Conservation (phyloP, 2,888 invertebrate genomes). For the Hipparchia semele region DNA sequence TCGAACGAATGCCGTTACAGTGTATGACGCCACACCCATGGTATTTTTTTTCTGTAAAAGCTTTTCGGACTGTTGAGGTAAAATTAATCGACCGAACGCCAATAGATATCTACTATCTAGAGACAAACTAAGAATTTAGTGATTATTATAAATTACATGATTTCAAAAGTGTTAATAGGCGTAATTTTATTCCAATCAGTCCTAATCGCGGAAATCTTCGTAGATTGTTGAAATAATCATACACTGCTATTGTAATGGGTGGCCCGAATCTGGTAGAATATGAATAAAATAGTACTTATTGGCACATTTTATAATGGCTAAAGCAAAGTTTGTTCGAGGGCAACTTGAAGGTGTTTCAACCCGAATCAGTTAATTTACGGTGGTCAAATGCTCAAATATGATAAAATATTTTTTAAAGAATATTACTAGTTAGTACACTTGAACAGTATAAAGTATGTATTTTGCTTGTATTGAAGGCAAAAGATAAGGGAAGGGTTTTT, state of each 20-base stretch:
- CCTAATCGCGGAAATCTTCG: constrained; percentile 9
- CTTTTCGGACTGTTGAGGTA: constrained; percentile 42
- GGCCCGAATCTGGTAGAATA: constrained; percentile 79
- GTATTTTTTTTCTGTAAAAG: constrained; percentile 45
- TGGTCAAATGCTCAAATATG: constrained; percentile 7
- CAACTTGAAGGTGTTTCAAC: background rate
- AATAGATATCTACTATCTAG: background rate
- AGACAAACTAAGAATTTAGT: background rate
- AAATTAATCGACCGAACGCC: constrained; percentile 3
- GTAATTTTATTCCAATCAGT: constrained; percentile 9
- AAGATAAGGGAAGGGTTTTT: background rate
- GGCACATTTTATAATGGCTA: constrained; percentile 65
- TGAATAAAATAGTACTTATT: constrained; percentile 58
- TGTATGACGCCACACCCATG: constrained; percentile 71
- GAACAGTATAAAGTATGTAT: too few species aligned
- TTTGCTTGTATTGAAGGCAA: background rate
- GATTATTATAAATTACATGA: background rate
- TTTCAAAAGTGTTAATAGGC: background rate
- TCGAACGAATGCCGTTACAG: constrained; percentile 76
- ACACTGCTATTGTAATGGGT: constrained; percentile 72
- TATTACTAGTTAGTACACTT: too few species aligned
- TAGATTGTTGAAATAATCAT: constrained; percentile 48
- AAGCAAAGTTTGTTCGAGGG: constrained; percentile 44
- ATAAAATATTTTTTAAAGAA: too few species aligned
- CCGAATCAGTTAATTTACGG: background rate